Evolutionary conservation across 2,113 vertebrate species (phyloP).

Genomic region (Callopanchax toddi): DNA sequence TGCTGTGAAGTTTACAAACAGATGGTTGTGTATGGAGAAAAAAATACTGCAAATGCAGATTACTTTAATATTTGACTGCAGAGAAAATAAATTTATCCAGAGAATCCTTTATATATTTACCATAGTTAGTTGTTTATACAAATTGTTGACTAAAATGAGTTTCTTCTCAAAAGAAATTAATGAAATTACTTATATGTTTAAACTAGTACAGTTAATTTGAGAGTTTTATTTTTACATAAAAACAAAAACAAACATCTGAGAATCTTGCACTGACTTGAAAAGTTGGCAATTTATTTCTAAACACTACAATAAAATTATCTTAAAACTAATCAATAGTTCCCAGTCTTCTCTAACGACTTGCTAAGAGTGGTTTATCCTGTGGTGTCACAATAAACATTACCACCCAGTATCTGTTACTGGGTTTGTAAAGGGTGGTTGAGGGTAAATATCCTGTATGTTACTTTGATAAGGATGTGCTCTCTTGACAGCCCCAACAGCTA

Average conservation of each 20-base stretch:
- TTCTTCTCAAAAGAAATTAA: too few relatives aligned
- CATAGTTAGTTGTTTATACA: too few relatives aligned
- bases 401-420: not conserved
- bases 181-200: too few relatives aligned
- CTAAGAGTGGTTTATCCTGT: not conserved
- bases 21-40: not conserved
- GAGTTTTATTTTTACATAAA: too few relatives aligned
- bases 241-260: too few relatives aligned
- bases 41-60: not conserved
- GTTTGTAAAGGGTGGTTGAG: not conserved
- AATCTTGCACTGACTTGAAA: too few relatives aligned
- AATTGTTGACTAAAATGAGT: too few relatives aligned
- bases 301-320: not conserved
- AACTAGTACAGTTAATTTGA: too few relatives aligned
- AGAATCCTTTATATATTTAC: too few relatives aligned
- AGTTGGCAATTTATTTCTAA: too few relatives aligned
- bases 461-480: slow-evolving; percentile 17
- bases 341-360: not conserved
- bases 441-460: slow-evolving; percentile 29
- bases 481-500: slow-evolving; percentile 26
- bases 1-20: not conserved
- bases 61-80: too few relatives aligned
- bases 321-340: not conserved
- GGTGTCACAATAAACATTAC: not conserved
- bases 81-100: not conserved